Percentiles rank a stretch among this genome's conserved stretches.
Evolutionary conservation across 2,797 vertebrate species (phyloP).

Genomic region (Halcyon badia): DNA sequence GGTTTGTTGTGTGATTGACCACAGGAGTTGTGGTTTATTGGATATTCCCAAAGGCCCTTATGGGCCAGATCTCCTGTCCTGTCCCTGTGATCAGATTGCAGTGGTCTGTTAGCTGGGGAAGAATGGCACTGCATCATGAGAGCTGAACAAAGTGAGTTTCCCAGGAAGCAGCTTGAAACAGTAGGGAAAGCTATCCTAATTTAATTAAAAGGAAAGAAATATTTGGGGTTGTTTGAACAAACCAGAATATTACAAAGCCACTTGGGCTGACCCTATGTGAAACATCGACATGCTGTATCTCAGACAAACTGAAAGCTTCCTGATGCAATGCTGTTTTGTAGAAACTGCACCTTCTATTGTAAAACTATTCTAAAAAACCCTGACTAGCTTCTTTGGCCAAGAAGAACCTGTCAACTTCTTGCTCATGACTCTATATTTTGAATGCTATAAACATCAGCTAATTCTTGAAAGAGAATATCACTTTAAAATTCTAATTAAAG

Average conservation of each 20-base stretch:
- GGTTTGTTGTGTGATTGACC: background rate
- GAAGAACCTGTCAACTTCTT: background rate
- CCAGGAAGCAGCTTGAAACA: background rate
- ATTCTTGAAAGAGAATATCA: background rate
- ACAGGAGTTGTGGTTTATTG: background rate
- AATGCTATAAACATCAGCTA: background rate
- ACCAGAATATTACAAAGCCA: background rate
- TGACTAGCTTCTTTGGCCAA: background rate
- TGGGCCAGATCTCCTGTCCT: background rate
- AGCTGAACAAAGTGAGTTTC: background rate
- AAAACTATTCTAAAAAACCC: background rate
- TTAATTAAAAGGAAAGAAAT: background rate
- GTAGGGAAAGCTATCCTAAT: background rate
- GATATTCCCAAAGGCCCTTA: background rate
- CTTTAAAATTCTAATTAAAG: background rate
- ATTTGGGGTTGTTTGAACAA: background rate
- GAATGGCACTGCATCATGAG: fast-evolving
- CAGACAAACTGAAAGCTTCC: background rate
- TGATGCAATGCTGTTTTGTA: background rate
- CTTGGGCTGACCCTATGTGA: background rate
- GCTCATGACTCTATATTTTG: background rate
- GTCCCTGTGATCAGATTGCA: background rate
- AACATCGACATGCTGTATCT: background rate
- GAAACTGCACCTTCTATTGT: background rate
- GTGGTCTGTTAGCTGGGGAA: background rate